These are phyloP conservation scores for Frankliniella fusca DNA, from an alignment of 2,888 invertebrate genomes.

Conservation along the genomic window DNA sequence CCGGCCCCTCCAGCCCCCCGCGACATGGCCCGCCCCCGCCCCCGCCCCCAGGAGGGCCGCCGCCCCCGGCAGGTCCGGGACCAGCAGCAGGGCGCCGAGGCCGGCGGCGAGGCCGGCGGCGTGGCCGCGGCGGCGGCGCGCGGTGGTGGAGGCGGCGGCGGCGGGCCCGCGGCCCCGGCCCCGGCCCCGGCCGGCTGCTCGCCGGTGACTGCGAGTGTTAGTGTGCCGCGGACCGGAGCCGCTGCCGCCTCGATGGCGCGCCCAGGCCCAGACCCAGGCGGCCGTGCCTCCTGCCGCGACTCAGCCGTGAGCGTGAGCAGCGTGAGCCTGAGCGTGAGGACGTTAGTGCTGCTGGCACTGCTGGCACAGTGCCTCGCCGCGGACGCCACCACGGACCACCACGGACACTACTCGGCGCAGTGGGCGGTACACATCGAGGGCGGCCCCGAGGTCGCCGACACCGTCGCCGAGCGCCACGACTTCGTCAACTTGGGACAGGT, in stretches of 20 bases:
- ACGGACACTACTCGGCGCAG: conserved; percentile 52
- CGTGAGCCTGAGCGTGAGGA: not conserved
- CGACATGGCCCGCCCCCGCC: not conserved
- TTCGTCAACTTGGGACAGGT: conserved; percentile 56
- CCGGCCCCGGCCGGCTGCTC: not conserved
- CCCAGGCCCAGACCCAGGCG: not conserved
- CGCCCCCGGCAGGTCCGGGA: not conserved
- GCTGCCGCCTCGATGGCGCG: not conserved
- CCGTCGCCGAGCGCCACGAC: conserved; percentile 56
- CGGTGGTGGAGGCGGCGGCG: not conserved
- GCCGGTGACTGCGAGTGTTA: not conserved
- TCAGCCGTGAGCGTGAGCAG: not conserved
- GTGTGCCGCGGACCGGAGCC: not conserved
- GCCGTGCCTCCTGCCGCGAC: not conserved
- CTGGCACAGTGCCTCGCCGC: conserved; percentile 14
- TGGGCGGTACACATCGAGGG: conserved; percentile 59
- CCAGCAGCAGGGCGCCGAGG: not conserved
- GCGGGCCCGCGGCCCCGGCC: not conserved
- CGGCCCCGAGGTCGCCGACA: conserved; percentile 51
- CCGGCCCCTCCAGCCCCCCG: not conserved
- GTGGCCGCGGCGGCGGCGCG: not conserved
- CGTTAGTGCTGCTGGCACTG: conserved; percentile 6
- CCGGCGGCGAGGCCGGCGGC: not conserved
- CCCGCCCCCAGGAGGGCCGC: not conserved
- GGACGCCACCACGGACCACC: conserved; percentile 34